These are phyloP conservation scores for Brachionus manjavacas DNA, from an alignment of 1,140 invertebrate genomes.

Conservation along the genomic window DNA sequence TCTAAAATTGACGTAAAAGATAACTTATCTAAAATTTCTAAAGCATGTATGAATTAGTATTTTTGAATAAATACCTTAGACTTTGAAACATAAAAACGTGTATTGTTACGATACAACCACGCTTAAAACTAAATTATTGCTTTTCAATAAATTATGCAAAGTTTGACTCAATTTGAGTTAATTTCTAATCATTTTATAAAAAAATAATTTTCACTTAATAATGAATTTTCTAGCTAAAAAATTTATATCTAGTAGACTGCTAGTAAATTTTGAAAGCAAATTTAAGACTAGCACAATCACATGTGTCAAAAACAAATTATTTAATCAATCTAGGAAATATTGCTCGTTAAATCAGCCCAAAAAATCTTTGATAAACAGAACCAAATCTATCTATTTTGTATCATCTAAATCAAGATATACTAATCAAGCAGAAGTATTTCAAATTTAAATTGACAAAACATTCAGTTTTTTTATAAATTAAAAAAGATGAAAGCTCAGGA, in stretches of 20 bases:
- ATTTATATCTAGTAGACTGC: background rate
- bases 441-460: conserved; percentile 1
- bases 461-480: too few relatives aligned
- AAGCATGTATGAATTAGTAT: background rate
- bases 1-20: background rate
- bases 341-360: background rate
- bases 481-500: conserved; percentile 16
- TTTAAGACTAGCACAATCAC: background rate
- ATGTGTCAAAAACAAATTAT: background rate
- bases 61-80: background rate
- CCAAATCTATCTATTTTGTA: background rate
- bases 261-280: background rate
- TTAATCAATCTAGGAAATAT: background rate
- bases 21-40: background rate
- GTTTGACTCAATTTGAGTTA: background rate
- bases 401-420: background rate
- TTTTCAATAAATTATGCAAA: background rate
- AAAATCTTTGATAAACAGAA: background rate
- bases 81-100: background rate
- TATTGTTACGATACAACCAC: background rate
- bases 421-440: background rate
- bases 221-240: background rate
- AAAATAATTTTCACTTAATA: background rate
- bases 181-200: background rate
- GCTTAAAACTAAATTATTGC: background rate